phyloP scores from a whole-genome alignment of 2,113 vertebrate species.

The Cyanoderma ruficeps region DNA sequence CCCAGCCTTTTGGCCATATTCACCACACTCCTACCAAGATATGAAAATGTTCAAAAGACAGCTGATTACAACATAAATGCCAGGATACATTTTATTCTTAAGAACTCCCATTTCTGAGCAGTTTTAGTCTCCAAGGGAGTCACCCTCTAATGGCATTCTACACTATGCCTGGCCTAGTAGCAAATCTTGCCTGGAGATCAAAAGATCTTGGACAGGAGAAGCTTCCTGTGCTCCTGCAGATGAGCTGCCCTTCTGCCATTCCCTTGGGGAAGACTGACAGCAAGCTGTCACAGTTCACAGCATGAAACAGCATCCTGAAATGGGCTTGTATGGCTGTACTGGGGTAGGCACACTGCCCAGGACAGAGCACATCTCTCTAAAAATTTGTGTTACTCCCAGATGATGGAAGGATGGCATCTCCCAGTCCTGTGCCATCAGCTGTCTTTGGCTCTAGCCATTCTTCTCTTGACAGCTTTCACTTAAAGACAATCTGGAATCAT shows the following conservation, averaged over 20 bases:
- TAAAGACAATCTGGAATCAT: not conserved
- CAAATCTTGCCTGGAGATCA: not conserved
- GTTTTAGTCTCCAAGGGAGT: not conserved
- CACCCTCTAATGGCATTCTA: not conserved
- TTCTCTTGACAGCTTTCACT: not conserved
- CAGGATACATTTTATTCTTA: not conserved
- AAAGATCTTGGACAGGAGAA: not conserved
- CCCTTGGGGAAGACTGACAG: not conserved
- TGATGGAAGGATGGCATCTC: not conserved
- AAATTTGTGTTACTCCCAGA: not conserved
- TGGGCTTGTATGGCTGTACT: not conserved
- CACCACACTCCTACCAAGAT: not conserved
- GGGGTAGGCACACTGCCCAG: not conserved
- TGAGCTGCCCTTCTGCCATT: not conserved
- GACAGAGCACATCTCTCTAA: not conserved
- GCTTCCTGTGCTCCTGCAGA: not conserved
- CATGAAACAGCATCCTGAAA: not conserved
- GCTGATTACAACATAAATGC: not conserved
- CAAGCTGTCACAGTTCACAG: not conserved
- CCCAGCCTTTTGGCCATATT: not conserved
- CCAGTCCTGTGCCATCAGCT: not conserved
- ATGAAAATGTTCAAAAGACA: not conserved
- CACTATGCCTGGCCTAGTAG: not conserved
- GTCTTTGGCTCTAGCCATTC: not conserved
- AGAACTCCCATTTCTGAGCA: not conserved